Evolutionary conservation across 2,888 invertebrate genomes (phyloP), one percentile per base, ranked within the genome.

Genomic region (Standfussiana lucernea): DNA sequence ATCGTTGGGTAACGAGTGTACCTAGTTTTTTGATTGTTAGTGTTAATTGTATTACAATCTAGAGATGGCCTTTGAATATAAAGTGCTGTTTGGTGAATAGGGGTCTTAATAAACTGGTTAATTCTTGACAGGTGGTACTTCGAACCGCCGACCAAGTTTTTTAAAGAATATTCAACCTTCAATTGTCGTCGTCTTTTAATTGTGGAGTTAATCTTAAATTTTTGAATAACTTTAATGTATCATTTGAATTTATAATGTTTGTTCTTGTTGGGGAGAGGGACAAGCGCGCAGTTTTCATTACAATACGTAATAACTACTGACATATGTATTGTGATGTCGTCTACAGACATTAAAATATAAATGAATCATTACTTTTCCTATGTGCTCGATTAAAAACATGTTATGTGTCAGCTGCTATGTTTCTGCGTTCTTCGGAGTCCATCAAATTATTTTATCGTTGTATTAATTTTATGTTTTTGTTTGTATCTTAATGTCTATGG

Each of bases 171-270:
- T 84, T 73, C 81, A 88, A 89, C 89, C 88, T 92, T 90, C 89
- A 90, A 90, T 91, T 92, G 89, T 90, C 84, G 18, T 37, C 56
- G 56, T 68, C 65, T 85, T 86, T 88, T 90, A 91, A 91, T 92
- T 91, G 88, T 84, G 69, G 69, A 85, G 79, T 72, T 91, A 91
- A 90, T 91, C 90, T 90, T 75, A 88, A 84, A 85, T 85, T 89
- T 90, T 90, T 82, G 83, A 85, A 89, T 87, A 75, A 66, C 37
- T 80, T 82, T 37, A 50, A 32, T 45, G 62, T 65, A 13, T 66
- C 53, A 88, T 90, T 91, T 80, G 80, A 88, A 90, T 89, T 88
- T 89, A 53, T 85, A 90, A 89, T 89, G 70, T 72, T 59, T 11
- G 65, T 83, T 81, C 75, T 84, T 81, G 74, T 59, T 59, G n/a